Evolutionary conservation across 2,113 vertebrate species (phyloP).

Genomic region (Serilophus lunatus): DNA sequence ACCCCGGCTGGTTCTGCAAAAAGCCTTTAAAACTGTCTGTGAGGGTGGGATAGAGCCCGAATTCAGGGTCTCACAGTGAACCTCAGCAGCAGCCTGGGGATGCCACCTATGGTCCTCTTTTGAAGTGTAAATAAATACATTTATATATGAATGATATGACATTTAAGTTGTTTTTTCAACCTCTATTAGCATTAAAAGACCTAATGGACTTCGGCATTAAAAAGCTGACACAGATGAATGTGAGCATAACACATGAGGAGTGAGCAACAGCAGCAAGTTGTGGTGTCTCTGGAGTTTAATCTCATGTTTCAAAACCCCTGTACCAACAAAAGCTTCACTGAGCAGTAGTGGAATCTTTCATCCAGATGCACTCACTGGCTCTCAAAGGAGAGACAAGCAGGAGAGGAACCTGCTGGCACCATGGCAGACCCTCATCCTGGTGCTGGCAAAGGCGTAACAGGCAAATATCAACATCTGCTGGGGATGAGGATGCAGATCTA

Average conservation of each 20-base stretch:
- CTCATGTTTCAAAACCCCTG: not conserved
- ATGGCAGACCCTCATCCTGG: accelerated
- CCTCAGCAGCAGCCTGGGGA: accelerated
- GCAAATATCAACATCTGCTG: not conserved
- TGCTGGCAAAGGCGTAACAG: accelerated
- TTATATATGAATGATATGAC: accelerated
- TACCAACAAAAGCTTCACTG: accelerated
- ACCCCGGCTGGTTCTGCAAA: not conserved
- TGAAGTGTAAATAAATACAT: not conserved
- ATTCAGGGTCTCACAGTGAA: not conserved
- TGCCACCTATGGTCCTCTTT: too few relatives aligned
- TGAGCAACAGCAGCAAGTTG: not conserved
- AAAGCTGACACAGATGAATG: accelerated
- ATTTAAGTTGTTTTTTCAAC: not conserved
- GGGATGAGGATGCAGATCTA: not conserved
- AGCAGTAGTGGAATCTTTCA: accelerated
- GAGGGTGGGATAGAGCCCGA: not conserved
- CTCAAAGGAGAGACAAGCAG: not conserved
- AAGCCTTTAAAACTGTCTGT: accelerated
- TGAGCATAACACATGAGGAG: accelerated
- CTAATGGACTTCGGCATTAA: too few relatives aligned
- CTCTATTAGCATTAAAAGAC: not conserved
- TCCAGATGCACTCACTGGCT: accelerated
- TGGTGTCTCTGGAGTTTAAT: accelerated
- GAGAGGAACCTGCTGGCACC: not conserved